phyloP scores from a whole-genome alignment of 2,797 vertebrate genomes.

The Iguana delicatissima region DNA sequence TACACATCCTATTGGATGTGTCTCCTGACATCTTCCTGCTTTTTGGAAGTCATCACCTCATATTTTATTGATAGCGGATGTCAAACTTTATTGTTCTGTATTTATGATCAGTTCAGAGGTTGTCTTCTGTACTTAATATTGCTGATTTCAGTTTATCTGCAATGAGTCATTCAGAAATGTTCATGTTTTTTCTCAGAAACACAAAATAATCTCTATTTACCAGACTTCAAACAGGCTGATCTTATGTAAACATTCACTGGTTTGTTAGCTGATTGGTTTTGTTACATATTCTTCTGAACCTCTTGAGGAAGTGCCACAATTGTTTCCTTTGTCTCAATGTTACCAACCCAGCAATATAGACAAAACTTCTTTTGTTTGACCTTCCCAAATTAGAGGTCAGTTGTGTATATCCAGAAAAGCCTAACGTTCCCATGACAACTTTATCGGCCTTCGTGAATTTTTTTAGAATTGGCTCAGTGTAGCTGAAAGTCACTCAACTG shows the following conservation, averaged over 20 bases:
- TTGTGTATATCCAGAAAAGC: neutral
- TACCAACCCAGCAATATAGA: no score
- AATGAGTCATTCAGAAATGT: neutral
- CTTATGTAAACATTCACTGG: no score
- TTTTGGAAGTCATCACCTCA: neutral
- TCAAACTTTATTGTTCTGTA: neutral
- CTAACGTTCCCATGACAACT: neutral
- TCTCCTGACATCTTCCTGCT: neutral
- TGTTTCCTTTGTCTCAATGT: no score
- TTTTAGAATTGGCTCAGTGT: neutral
- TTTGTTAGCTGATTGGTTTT: no score
- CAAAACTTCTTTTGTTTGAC: no score
- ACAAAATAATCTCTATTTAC: neutral
- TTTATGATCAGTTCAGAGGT: neutral
- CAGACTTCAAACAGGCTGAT: neutral
- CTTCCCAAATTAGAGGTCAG: no score
- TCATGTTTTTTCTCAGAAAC: neutral
- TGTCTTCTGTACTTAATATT: neutral
- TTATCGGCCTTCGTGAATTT: neutral
- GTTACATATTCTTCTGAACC: no score
- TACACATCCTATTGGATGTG: neutral
- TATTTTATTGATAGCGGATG: neutral
- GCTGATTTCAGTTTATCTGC: no score
- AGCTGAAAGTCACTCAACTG: neutral
- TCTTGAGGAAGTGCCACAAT: no score